A percentile compares a stretch with the other conserved stretches of the same genome.
phyloP scores from a whole-genome alignment of 2,113 vertebrate genomes.

The Prunella fulvescens region DNA sequence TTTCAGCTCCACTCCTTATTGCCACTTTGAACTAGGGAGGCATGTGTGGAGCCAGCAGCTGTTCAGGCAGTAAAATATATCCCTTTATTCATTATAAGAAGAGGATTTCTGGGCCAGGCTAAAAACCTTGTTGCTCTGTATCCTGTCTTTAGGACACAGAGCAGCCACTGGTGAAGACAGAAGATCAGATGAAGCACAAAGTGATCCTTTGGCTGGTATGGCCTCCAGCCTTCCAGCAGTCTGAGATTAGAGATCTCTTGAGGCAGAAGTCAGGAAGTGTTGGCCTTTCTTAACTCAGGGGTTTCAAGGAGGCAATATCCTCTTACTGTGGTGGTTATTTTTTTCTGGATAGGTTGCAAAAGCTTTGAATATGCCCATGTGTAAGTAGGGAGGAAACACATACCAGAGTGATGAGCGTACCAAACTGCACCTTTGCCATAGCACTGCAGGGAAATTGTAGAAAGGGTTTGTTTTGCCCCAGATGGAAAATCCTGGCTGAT shows the following conservation, averaged over 20 bases:
- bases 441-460: neutral
- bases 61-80: neutral
- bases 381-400: neutral
- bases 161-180: neutral
- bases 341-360: neutral
- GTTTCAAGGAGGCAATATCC: neutral
- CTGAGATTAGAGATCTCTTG: neutral
- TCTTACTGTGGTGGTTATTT: neutral
- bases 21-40: neutral
- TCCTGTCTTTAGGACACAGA: neutral
- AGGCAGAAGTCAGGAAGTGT: neutral
- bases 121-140: neutral
- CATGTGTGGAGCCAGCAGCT: neutral
- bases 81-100: neutral
- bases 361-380: neutral
- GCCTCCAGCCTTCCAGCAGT: neutral
- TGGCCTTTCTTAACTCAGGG: neutral
- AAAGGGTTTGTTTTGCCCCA: neutral
- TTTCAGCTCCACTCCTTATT: constrained; percentile 16
- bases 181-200: neutral
- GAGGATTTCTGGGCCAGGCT: neutral
- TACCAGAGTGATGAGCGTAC: neutral
- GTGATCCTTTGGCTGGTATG: neutral
- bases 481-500: neutral
- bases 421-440: neutral